Base-by-base conservation (phyloP, 2,888 invertebrate genomes). In the Catonia carolina region DNA sequence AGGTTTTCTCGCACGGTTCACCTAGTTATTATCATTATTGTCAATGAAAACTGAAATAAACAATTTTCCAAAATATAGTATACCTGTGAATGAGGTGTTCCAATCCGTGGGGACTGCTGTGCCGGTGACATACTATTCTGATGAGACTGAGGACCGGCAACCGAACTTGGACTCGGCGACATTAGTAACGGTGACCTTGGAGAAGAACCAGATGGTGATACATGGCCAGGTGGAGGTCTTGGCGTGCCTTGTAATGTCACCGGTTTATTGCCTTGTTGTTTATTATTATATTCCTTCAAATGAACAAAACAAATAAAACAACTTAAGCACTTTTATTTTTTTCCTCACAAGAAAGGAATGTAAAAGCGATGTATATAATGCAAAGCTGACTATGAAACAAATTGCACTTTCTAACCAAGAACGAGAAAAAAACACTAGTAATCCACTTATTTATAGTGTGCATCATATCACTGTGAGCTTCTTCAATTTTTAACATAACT, bases 211-310 rank as follows among this genome's bases (percentile, higher is more conserved):
- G 56, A 47, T 7, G 56, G 53, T 1, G 59, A 56, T 12, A 54
- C 51, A 15, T 37, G 49, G 18, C 45, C 20, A 17, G 57, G 20
- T 35, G 55, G 45, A 12, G 45, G 45, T 12, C 42, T 22, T 27
- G 23, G 1, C 18, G 27, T 22, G 8, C 45, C 45, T 2, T 18
- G 45, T 2, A 27, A 14, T 14, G 45, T 22, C 5, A 14, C 45
- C 2, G 45, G 18, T 2, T 23, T 61, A 58, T 50, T 59, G 56
- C 22, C 63, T 61, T 45, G 57, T 31, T 85, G 85, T 70, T 87
- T 87, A 56, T 79, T 83, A 65, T 83, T 82, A 70, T 86, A 87
- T 73, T 88, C 67, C 67, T 67, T 37, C 7, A 60, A 37, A 57
- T 36, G 6, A 53, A 33, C n/a, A 41, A 17, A 41, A 41, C 2